Conservation (phyloP, 2,888 invertebrate species). For the Drosophila peninsularis region DNA sequence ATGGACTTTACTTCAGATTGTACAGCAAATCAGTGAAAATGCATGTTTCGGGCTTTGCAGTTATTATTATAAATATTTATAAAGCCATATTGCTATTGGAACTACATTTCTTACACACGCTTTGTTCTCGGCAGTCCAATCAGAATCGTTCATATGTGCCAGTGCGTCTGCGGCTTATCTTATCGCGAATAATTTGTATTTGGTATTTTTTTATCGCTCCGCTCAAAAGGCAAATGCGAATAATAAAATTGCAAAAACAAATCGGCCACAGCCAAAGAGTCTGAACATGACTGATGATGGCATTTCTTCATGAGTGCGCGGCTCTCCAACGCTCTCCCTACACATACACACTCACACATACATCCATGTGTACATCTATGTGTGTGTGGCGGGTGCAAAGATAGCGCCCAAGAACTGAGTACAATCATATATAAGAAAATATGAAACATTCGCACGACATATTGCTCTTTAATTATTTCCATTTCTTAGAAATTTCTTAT, state of each 20-base stretch:
- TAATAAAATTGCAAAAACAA: conserved; percentile 50
- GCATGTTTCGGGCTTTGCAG: background rate
- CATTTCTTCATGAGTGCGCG: conserved; percentile 25
- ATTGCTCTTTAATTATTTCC: conserved; percentile 69
- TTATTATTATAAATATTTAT: background rate
- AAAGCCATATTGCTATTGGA: background rate
- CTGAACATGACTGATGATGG: conserved; percentile 62
- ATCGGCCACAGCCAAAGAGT: conserved; percentile 53
- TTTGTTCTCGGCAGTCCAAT: conserved; percentile 27
- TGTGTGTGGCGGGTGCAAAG: conserved; percentile 32
- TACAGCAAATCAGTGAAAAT: too few relatives aligned
- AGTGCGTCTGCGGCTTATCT: conserved; percentile 51
- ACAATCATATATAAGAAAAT: conserved; percentile 27
- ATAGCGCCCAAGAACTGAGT: conserved; percentile 43
- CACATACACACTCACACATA: background rate
- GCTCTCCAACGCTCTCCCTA: conserved; percentile 2
- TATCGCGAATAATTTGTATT: conserved; percentile 69
- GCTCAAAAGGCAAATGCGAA: conserved; percentile 65
- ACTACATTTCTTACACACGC: conserved; percentile 12
- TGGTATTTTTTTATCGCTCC: conserved; percentile 66
- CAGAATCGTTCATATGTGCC: conserved; percentile 26
- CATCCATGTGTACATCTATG: conserved; percentile 5
- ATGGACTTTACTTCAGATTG: background rate
- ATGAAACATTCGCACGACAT: conserved; percentile 58
- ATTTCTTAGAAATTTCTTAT: conserved; percentile 80